Evolutionary conservation across 1,140 invertebrate species (phyloP).

Genomic region (Helicorthomorpha holstii): DNA sequence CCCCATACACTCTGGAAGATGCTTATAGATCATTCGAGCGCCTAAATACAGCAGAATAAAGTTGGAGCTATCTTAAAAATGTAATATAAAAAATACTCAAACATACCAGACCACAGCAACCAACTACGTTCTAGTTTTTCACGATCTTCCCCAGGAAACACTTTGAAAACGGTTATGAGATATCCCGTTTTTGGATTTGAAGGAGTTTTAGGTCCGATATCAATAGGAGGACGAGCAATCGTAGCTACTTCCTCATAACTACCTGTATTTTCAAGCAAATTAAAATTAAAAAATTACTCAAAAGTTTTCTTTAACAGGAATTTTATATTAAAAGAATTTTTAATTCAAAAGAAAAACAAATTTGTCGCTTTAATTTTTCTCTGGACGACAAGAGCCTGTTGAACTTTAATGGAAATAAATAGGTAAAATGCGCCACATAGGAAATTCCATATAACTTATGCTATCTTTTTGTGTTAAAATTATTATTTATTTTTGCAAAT

Average conservation of each 20-base stretch:
- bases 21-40: slow-evolving; percentile 59
- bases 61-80: neutral
- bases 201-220: slow-evolving; percentile 16
- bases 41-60: slow-evolving; percentile 28
- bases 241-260: slow-evolving; percentile 43
- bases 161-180: slow-evolving; percentile 82
- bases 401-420: too few species aligned
- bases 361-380: too few species aligned
- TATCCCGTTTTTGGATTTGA: slow-evolving; percentile 48
- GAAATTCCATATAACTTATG: too few species aligned
- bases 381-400: too few species aligned
- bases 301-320: too few species aligned
- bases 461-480: too few species aligned
- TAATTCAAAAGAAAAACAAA: too few species aligned
- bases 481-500: too few species aligned
- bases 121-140: slow-evolving; percentile 80
- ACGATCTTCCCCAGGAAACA: slow-evolving; percentile 79
- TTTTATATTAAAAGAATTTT: too few species aligned
- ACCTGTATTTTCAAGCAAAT: too few species aligned
- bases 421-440: too few species aligned
- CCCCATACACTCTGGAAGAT: slow-evolving; percentile 69
- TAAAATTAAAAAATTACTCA: too few species aligned
- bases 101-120: slow-evolving; percentile 77
- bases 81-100: neutral
- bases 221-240: slow-evolving; percentile 64